phyloP scores from a whole-genome alignment of 2,888 invertebrate genomes.

The Dasypogon diadema region DNA sequence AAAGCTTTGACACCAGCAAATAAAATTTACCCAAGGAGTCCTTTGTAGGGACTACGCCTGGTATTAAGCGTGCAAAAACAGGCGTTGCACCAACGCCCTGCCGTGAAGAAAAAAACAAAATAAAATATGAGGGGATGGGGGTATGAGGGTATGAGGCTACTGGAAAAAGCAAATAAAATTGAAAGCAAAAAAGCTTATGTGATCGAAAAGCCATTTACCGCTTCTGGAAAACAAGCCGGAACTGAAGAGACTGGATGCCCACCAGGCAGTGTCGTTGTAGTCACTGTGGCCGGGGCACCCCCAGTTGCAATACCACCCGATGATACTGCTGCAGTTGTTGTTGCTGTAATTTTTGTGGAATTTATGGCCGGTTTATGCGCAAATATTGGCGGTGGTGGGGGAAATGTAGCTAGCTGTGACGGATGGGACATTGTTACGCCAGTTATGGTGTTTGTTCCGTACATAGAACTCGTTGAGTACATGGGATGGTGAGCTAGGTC shows the following conservation, averaged over 20 bases:
- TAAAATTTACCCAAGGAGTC: neutral
- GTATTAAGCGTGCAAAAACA: conserved; percentile 13
- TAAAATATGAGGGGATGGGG: neutral
- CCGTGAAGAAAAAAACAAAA: neutral
- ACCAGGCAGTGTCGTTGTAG: conserved; percentile 39
- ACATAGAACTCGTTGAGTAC: conserved; percentile 68
- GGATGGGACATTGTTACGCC: conserved; percentile 69
- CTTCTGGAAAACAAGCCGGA: conserved; percentile 62
- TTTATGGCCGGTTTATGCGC: conserved; percentile 61
- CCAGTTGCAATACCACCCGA: conserved; percentile 5
- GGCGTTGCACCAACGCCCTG: neutral
- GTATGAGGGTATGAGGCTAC: neutral
- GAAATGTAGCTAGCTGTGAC: conserved; percentile 68
- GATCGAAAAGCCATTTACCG: conserved; percentile 64
- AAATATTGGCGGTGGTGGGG: conserved; percentile 65
- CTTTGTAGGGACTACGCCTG: neutral
- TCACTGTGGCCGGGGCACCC: conserved; percentile 7
- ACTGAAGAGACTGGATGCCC: conserved; percentile 47
- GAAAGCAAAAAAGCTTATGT: conserved; percentile 54
- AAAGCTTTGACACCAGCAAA: conserved; percentile 5
- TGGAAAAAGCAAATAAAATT: conserved; percentile 54
- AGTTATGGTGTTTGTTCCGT: conserved; percentile 66
- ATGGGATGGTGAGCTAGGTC: conserved; percentile 69
- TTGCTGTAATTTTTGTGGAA: conserved; percentile 62
- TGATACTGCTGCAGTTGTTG: conserved; percentile 35